Base-by-base conservation (phyloP, 2,888 invertebrate species). In the Lasioglossum figueresi region DNA sequence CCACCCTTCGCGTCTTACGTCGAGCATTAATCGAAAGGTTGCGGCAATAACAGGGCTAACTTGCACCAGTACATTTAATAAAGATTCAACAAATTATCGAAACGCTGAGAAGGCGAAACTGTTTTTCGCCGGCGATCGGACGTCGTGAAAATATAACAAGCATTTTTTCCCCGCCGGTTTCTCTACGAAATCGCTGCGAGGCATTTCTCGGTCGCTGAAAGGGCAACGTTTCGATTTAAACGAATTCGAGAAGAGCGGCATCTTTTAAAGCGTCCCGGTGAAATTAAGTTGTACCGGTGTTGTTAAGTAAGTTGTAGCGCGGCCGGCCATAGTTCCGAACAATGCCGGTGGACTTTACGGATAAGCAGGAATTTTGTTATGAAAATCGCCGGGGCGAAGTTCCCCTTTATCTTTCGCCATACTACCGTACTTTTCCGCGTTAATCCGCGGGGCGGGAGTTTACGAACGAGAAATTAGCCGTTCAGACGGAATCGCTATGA, bases 401-500 rank as follows among this genome's bases (percentile, higher is more conserved):
- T 56, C 59, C 16, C 6, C 52, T n/a, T 63, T 63, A 63, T 45
- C 79, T 40, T 37, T 19, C 8, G 34, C 34, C 45, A 23, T 37
- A 37, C 45, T 5, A 31, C 37, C 23, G 45, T 72, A 23, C 45
- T 43, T 43, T 40, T 52, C 8, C 66, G 16, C 19, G 66, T 52
- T 82, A 48, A 52, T 78, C 78, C 27, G 73, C 31, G 40, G 16
- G 79, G 34, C 72, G n/a, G 43, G n/a, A 40, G n/a, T 81, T 72
- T 40, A 66, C 43, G 72, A 82, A 78, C 52, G 72, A 63, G 81
- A 73, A 78, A 79, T 73, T 66, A 82, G 73, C 66, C 81, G n/a
- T 73, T 78, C 66, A 34, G 68, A 81, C 59, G n/a, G 78, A 5
- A 45, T 45, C 45, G 43, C 56, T 31, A 66, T 43, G 19, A 68